Evolutionary conservation across 2,797 vertebrate genomes (phyloP), one percentile per base, ranked within the genome.

Genomic region (Paramormyrops hopkinsi): DNA sequence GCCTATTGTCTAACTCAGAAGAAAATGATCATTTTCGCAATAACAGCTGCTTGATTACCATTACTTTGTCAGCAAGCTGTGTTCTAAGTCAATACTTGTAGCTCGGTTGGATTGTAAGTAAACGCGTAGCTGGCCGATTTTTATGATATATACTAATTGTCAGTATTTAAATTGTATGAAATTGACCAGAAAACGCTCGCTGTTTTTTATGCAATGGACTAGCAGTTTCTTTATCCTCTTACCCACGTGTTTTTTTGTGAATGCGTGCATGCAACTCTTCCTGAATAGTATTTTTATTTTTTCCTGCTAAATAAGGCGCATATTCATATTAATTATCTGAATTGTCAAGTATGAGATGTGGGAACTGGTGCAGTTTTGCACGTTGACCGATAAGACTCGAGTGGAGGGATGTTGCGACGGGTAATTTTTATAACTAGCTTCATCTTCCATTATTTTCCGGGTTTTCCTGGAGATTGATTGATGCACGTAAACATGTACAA

Each of bases 31-130:
- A 22, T 84, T 84, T 48, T 84, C 11, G 46, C 82, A 84, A 44
- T 44, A 79, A 51, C 82, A 84, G 44, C 44, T 25, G 82, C 8
- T 51, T 84, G 4, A 51, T 48, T 84, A 51, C 11, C 48, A 46
- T 84, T 48, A 84, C 48, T 48, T 84, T 84, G 82, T 84, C 46
- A 51, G 48, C 82, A 50, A 84, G 82, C 37, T 84, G 82, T 50
- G n/a, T 50, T 22, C 44, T 51, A 11, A 84, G 22, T 51, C 6
- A 84, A 11, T 48, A 84, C 82, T 51, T 84, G 82, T 84, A 51
- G 82, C 19, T 84, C n/a, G 46, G 82, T 14, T 11, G 82, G 9
- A 48, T 51, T 48, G 22, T 51, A 84, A 50, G 82, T 84, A 51
- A 22, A 48, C 22, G 22, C 19, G 19, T 11, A 84, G n/a, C 44